A percentile compares a stretch with the other conserved stretches of the same genome.
phyloP scores from a whole-genome alignment of 2,888 invertebrate species.

The Brenthis daphne region DNA sequence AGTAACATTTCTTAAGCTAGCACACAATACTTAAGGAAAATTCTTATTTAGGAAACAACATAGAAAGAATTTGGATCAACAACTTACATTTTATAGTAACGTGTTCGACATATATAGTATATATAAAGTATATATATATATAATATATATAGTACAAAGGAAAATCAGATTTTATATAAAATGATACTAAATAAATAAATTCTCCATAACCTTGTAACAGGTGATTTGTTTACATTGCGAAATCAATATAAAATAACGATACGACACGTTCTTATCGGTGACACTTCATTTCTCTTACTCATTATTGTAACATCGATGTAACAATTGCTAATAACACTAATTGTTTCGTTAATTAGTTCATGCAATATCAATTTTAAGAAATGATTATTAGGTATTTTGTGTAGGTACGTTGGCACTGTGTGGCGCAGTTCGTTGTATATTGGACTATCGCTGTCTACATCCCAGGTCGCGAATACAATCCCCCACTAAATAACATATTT shows the following conservation, averaged over 20 bases:
- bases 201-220: conserved; percentile 41
- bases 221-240: conserved; percentile 53
- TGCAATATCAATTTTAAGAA: conserved; percentile 29
- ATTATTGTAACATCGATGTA: conserved; percentile 36
- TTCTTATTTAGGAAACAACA: too few relatives aligned
- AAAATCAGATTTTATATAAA: background rate
- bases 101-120: background rate
- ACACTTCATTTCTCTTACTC: conserved; percentile 36
- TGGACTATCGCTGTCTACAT: too few relatives aligned
- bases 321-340: conserved; percentile 36
- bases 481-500: too few relatives aligned
- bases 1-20: too few relatives aligned
- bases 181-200: conserved; percentile 16
- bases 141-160: background rate
- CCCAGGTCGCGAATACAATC: too few relatives aligned
- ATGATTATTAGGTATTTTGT: conserved; percentile 1
- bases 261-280: conserved; percentile 50
- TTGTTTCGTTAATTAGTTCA: conserved; percentile 33
- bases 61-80: too few relatives aligned
- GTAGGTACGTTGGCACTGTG: background rate
- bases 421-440: too few relatives aligned
- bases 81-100: background rate
- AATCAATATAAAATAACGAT: conserved; percentile 42
- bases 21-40: too few relatives aligned
- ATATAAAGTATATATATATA: too few relatives aligned